These are phyloP conservation scores for Leucophenga maculata DNA, from an alignment of 2,888 invertebrate species.

Conservation along the genomic window DNA sequence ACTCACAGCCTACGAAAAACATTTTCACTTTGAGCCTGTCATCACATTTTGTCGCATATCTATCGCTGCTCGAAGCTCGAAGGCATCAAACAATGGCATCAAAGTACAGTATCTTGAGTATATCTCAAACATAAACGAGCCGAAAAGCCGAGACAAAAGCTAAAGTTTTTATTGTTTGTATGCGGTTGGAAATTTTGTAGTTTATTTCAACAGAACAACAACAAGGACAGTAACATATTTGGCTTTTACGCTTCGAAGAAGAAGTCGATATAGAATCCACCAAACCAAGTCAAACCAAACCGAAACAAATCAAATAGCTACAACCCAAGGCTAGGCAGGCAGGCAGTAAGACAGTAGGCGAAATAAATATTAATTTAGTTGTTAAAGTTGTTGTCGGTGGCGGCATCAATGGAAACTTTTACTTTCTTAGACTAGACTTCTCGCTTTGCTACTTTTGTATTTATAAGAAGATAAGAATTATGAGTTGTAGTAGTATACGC, in stretches of 20 bases:
- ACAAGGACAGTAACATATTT: too few relatives aligned
- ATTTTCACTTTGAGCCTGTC: neutral
- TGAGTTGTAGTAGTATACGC: neutral
- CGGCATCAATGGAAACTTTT: neutral
- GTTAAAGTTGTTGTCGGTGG: slow-evolving; percentile 38
- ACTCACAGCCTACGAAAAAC: neutral
- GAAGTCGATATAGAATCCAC: too few relatives aligned
- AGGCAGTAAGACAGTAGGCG: too few relatives aligned
- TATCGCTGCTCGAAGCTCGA: neutral
- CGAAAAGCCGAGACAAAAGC: slow-evolving; percentile 11
- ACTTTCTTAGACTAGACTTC: neutral
- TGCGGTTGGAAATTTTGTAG: slow-evolving; percentile 34
- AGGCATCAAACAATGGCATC: neutral
- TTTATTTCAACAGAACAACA: slow-evolving; percentile 41
- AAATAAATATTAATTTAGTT: slow-evolving; percentile 62
- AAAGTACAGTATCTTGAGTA: slow-evolving; percentile 16
- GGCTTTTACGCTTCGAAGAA: too few relatives aligned
- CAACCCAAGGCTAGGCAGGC: too few relatives aligned
- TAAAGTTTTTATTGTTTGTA: slow-evolving; percentile 57
- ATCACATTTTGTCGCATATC: slow-evolving; percentile 14
- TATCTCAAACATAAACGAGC: neutral
- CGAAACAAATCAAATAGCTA: neutral
- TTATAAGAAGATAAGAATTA: slow-evolving; percentile 1
- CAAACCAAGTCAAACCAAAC: too few relatives aligned
- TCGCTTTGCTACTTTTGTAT: neutral